These are phyloP conservation scores for Karalla daura DNA, from an alignment of 2,797 vertebrate species.

Conservation along the genomic window DNA sequence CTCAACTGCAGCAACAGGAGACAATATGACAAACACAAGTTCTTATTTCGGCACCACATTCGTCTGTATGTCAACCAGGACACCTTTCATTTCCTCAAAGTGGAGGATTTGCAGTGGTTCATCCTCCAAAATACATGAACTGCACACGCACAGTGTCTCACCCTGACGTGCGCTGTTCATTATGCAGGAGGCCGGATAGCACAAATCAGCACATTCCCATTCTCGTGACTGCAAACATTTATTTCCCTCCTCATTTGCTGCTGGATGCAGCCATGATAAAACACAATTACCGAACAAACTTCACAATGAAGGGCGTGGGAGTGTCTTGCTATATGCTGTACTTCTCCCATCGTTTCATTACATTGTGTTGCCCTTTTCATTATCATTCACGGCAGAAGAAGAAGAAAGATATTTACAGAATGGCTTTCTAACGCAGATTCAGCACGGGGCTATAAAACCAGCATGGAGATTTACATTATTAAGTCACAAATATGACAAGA, in stretches of 20 bases:
- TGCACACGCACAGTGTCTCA: slow-evolving; percentile 1
- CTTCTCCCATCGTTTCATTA: slow-evolving; percentile 52
- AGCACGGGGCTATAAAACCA: slow-evolving; percentile 28
- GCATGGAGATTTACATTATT: slow-evolving; percentile 45
- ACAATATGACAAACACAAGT: not conserved
- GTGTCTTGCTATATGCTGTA: slow-evolving; percentile 24
- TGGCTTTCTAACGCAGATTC: slow-evolving; percentile 38
- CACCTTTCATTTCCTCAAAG: slow-evolving; percentile 1
- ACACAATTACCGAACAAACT: slow-evolving; percentile 37
- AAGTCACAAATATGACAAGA: slow-evolving; percentile 11
- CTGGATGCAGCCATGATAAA: slow-evolving; percentile 34
- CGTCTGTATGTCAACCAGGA: slow-evolving; percentile 1
- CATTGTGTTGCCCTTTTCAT: slow-evolving; percentile 44
- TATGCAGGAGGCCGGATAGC: slow-evolving; percentile 24
- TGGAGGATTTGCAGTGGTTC: not conserved
- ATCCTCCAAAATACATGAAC: not conserved
- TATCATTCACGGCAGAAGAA: slow-evolving; percentile 5
- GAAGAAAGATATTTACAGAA: slow-evolving; percentile 35
- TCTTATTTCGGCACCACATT: not conserved
- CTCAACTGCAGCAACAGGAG: not conserved
- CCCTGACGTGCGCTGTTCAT: slow-evolving; percentile 10
- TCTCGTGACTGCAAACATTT: slow-evolving; percentile 30
- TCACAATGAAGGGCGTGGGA: slow-evolving; percentile 21
- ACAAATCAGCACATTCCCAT: slow-evolving; percentile 47
- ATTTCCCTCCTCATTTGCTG: slow-evolving; percentile 33